These are phyloP conservation scores for Spodoptera frugiperda DNA, from an alignment of 1,140 invertebrate genomes.

Conservation along the genomic window DNA sequence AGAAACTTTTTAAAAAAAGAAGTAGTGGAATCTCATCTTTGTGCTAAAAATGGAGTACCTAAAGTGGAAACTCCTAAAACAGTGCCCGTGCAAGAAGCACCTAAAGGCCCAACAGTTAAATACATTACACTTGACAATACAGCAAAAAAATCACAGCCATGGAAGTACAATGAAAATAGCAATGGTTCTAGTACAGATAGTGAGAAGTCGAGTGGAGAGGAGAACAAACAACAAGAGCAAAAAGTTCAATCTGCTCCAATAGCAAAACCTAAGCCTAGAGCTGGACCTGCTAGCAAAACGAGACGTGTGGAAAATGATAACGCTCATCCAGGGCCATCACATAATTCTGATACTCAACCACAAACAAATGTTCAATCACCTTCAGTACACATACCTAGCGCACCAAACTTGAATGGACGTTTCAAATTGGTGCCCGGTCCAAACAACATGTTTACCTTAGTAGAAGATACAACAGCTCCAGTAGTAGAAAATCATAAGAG, in stretches of 20 bases:
- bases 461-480: slow-evolving; percentile 64
- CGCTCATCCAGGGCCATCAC: slow-evolving; percentile 10
- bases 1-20: slow-evolving; percentile 81
- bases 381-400: slow-evolving; percentile 63
- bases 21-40: slow-evolving; percentile 73
- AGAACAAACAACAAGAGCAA: slow-evolving; percentile 51
- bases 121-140: slow-evolving; percentile 68
- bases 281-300: slow-evolving; percentile 76
- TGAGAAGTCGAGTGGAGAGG: slow-evolving; percentile 19
- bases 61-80: slow-evolving; percentile 66
- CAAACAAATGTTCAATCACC: slow-evolving; percentile 44
- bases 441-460: slow-evolving; percentile 77
- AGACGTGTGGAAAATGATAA: slow-evolving; percentile 52
- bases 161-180: slow-evolving; percentile 53
- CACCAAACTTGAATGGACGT: slow-evolving; percentile 66
- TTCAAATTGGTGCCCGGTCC: slow-evolving; percentile 77
- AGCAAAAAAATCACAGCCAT: slow-evolving; percentile 38
- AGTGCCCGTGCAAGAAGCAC: slow-evolving; percentile 60
- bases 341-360: slow-evolving; percentile 2
- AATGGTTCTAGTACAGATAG: background rate
- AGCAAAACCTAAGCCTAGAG: slow-evolving; percentile 70
- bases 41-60: slow-evolving; percentile 75
- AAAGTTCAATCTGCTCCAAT: slow-evolving; percentile 49
- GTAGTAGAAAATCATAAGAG: slow-evolving; percentile 28
- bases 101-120: slow-evolving; percentile 73